Evolutionary conservation across 2,888 invertebrate genomes (phyloP).

Genomic region (Cremastinae sp.): DNA sequence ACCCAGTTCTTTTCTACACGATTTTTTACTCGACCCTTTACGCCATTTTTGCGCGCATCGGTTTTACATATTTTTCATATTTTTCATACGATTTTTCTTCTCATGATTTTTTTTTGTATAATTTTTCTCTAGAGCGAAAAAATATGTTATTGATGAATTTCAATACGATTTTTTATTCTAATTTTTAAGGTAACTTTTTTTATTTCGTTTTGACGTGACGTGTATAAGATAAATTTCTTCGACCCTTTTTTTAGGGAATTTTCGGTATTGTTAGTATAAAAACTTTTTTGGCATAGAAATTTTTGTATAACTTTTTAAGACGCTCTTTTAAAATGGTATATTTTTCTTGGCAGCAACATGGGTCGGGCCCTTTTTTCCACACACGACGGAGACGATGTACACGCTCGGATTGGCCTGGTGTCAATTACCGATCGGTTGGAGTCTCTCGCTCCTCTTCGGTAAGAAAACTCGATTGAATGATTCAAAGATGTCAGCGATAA

Average conservation of each 20-base stretch:
- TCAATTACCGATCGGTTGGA: constrained; percentile 88
- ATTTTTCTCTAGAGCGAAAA: too few species aligned
- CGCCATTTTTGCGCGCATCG: too few species aligned
- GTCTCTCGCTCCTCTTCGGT: constrained; percentile 86
- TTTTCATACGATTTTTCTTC: too few species aligned
- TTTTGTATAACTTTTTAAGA: too few species aligned
- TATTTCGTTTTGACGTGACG: too few species aligned
- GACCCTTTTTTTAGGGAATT: too few species aligned
- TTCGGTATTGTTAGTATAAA: too few species aligned
- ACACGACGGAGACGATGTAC: constrained; percentile 86
- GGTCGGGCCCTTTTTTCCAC: constrained; percentile 87
- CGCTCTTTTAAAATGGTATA: constrained; percentile 50
- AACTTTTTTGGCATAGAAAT: too few species aligned
- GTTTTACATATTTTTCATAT: too few species aligned
- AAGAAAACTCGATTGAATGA: constrained; percentile 74
- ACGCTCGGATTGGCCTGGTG: constrained; percentile 85
- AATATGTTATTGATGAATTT: neutral
- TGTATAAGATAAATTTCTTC: too few species aligned
- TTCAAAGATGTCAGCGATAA: neutral
- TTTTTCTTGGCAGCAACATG: constrained; percentile 78
- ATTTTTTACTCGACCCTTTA: neutral
- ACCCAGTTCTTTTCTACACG: neutral
- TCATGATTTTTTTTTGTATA: too few species aligned
- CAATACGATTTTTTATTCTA: too few species aligned
- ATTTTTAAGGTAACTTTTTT: constrained; percentile 17